phyloP scores from a whole-genome alignment of 2,113 vertebrate species.

The Heloderma charlesbogerti region DNA sequence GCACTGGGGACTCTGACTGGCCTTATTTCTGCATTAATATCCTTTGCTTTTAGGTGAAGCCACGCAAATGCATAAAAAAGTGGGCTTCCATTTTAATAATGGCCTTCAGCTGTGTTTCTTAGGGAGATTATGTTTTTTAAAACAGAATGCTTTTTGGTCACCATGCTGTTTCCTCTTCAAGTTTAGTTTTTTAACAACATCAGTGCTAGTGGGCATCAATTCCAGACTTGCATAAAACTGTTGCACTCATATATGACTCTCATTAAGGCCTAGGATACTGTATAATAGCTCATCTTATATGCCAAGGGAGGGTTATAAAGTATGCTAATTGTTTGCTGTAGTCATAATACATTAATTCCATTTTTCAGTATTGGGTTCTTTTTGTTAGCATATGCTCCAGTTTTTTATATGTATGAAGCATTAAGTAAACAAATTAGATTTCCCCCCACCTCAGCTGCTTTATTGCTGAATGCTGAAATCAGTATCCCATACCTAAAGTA shows the following conservation, averaged over 20 bases:
- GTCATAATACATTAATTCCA: slow-evolving; percentile 42
- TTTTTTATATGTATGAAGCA: slow-evolving; percentile 45
- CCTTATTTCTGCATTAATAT: slow-evolving; percentile 98
- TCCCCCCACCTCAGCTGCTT: not conserved
- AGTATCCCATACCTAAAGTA: not conserved
- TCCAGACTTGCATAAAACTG: slow-evolving; percentile 47
- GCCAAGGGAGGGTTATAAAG: slow-evolving; percentile 42
- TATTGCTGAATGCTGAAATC: slow-evolving; percentile 37
- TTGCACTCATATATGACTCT: slow-evolving; percentile 23
- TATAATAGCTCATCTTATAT: slow-evolving; percentile 28
- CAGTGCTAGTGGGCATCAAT: slow-evolving; percentile 15
- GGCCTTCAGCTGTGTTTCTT: not conserved
- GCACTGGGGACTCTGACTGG: slow-evolving; percentile 96
- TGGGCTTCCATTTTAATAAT: not conserved
- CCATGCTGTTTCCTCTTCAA: slow-evolving; percentile 6
- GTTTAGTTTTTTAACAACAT: slow-evolving; percentile 28
- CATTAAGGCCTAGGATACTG: slow-evolving; percentile 50
- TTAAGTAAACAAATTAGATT: slow-evolving; percentile 31
- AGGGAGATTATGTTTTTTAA: slow-evolving; percentile 24
- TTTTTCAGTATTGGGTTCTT: slow-evolving; percentile 50
- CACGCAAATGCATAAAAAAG: not conserved
- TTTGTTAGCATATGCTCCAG: slow-evolving; percentile 44
- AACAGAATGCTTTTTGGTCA: slow-evolving; percentile 25
- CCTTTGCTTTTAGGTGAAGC: slow-evolving; percentile 70
- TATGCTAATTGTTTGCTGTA: slow-evolving; percentile 52